Evolutionary conservation across 2,113 vertebrate species (phyloP).

Genomic region (Nothobranchius kuhntae): DNA sequence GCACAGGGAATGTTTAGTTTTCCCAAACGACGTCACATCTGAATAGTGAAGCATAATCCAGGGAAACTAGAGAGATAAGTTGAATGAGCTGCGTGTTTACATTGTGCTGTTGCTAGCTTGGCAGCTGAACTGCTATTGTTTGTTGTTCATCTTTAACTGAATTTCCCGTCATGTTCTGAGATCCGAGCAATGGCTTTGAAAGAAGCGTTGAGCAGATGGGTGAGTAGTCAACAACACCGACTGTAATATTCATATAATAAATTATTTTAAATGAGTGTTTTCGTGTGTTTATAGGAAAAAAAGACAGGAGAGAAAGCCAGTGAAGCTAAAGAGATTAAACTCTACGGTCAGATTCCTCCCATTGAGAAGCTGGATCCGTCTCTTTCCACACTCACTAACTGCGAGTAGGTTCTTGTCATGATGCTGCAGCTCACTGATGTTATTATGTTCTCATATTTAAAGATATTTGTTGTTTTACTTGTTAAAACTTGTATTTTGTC

Average conservation of each 20-base stretch:
- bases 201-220: conserved; percentile 92
- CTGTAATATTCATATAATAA: too few relatives aligned
- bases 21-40: too few relatives aligned
- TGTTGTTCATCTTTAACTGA: conserved; percentile 1
- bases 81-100: not conserved
- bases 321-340: conserved; percentile 88
- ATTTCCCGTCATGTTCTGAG: conserved; percentile 70
- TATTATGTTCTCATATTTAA: not conserved
- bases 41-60: too few relatives aligned
- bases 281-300: conserved; percentile 83
- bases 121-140: too few relatives aligned
- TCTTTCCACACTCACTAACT: conserved; percentile 85
- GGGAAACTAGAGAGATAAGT: too few relatives aligned
- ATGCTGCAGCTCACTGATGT: too few relatives aligned
- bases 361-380: conserved; percentile 95
- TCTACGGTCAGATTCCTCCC: conserved; percentile 92
- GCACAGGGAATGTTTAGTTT: too few relatives aligned
- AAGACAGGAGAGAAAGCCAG: conserved; percentile 86
- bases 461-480: not conserved
- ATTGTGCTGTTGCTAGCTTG: not conserved
- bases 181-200: conserved; percentile 93
- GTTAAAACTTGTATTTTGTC: not conserved
- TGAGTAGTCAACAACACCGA: conserved; percentile 69
- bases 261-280: not conserved
- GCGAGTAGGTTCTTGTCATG: conserved; percentile 85